Percentiles rank a stretch among this genome's conserved stretches.
Conservation (phyloP, 2,888 invertebrate species). For the Drymonia ruficornis region DNA sequence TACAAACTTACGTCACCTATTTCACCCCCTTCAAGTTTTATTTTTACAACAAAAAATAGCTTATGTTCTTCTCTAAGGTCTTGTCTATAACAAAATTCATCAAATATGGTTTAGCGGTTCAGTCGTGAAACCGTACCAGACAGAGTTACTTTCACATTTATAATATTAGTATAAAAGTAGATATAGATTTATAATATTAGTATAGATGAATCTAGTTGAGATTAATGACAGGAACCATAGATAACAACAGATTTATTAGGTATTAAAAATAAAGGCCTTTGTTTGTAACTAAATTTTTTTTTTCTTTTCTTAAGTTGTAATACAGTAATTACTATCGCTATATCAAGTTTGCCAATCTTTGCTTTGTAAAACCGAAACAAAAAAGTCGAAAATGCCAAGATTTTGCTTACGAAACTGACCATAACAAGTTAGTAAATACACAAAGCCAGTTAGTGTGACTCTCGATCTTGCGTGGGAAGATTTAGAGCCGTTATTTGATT, state of each 20-base stretch:
- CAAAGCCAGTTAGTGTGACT: constrained; percentile 5
- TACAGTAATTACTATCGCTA: constrained; percentile 29
- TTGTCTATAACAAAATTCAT: no score
- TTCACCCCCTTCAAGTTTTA: no score
- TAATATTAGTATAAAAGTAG: no score
- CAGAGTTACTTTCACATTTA: no score
- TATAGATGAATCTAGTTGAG: no score
- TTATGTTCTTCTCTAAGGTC: no score
- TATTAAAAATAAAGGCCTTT: neutral
- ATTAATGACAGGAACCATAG: neutral
- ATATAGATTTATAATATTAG: no score
- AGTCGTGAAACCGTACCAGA: no score
- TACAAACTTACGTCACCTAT: no score
- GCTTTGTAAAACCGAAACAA: constrained; percentile 38
- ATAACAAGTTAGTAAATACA: constrained; percentile 22
- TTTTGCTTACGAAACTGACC: constrained; percentile 38
- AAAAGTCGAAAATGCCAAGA: constrained; percentile 33
- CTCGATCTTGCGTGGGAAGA: constrained; percentile 2
- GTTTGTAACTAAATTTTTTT: constrained; percentile 7
- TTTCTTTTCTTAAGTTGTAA: constrained; percentile 22
- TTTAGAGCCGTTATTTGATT: constrained; percentile 10
- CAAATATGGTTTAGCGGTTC: no score
- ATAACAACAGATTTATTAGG: neutral
- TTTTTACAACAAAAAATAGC: no score
- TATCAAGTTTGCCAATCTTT: constrained; percentile 41